Evolutionary conservation across 2,113 vertebrate species (phyloP).

Genomic region (Sialia sialis): DNA sequence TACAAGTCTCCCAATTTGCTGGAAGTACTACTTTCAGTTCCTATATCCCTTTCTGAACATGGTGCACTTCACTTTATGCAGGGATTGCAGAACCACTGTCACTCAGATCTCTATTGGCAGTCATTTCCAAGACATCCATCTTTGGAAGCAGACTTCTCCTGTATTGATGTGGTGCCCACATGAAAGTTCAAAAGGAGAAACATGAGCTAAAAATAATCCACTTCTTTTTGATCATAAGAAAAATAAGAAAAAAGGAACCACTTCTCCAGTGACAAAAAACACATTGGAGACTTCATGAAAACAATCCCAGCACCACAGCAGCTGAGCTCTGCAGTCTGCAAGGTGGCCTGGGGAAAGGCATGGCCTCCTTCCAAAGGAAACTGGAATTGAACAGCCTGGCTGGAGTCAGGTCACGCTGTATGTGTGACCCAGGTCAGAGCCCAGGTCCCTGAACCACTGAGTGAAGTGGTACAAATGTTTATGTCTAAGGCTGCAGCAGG

Average conservation of each 20-base stretch:
- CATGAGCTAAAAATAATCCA: conserved; percentile 22
- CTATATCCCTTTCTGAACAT: background rate
- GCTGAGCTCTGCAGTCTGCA: conserved; percentile 45
- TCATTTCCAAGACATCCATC: background rate
- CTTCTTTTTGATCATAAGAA: conserved; percentile 23
- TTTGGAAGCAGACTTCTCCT: background rate
- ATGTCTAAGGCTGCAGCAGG: background rate
- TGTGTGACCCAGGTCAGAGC: conserved; percentile 30
- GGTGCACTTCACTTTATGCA: background rate
- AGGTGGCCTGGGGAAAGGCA: background rate
- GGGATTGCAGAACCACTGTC: background rate
- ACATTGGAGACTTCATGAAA: background rate
- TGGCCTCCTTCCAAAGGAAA: conserved; percentile 37
- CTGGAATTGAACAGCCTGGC: background rate
- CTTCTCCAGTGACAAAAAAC: background rate
- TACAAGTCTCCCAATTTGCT: background rate
- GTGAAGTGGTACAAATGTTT: background rate
- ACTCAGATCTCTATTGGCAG: background rate
- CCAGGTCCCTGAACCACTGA: background rate
- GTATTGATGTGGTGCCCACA: background rate
- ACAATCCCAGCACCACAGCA: background rate
- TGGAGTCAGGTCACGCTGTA: background rate
- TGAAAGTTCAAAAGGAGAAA: conserved; percentile 3
- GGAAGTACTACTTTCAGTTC: background rate
- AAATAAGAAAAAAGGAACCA: background rate